Evolutionary conservation across 2,113 vertebrate genomes (phyloP), one percentile per base, ranked within the genome.

Genomic region (Phaethornis superciliosus): DNA sequence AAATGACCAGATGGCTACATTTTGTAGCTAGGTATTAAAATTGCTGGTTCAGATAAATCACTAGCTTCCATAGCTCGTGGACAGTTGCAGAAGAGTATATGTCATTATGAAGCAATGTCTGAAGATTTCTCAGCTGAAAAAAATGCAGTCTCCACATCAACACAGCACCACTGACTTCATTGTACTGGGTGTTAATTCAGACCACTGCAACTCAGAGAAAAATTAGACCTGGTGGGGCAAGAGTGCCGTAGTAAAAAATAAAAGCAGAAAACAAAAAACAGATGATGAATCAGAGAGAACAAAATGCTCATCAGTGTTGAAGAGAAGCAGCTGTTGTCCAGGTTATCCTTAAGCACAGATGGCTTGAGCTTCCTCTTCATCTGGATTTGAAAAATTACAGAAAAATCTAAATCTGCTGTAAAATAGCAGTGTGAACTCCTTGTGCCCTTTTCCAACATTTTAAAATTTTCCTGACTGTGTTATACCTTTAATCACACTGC

Each of bases 301-400:
- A 85, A 85, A 94, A 95, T 55, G 51, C 72, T 91, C 11, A 35
- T 63, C 59, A 44, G 3, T 77, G 75, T 63, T 81, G 70, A 87
- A 92, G 16, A 91, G 67, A 87, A 89, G 81, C 87, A 95, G 70
- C 85, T 95, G 89, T 79, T 91, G 51, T 89, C 56, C 81, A 93
- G 63, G 87, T 89, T 95, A 85, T 37, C 76, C 52, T 54, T 49
- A 15, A 72, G n/a, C 85, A 89, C 84, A 94, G 93, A 94, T 94
- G 89, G 87, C 22, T 28, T 44, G 46, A 70, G 32, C 19, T 80
- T 79, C 35, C n/a, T 79, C 44, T 60, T 93, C 55, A 67, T 58
- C n/a, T 63, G 51, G 42, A 77, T 92, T 77, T 51, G 37, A 71
- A 87, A 92, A 90, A 75, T 18, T 18, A 40, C 7, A 78, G 35